phyloP scores from a whole-genome alignment of 2,113 vertebrate genomes.

The Tyrannus savana region DNA sequence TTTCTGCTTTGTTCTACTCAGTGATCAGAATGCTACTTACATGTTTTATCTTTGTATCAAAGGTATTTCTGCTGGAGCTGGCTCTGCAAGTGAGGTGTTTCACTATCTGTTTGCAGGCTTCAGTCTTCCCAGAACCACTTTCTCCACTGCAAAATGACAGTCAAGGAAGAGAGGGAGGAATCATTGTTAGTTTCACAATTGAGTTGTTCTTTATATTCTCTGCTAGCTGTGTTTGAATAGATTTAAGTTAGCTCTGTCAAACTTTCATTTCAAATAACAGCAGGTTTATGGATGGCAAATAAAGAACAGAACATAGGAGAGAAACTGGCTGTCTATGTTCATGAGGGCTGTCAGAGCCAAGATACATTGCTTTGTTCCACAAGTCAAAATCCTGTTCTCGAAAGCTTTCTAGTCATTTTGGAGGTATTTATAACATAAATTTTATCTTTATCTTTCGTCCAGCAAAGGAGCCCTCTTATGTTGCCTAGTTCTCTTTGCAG shows the following conservation, averaged over 20 bases:
- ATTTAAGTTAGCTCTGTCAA: neutral
- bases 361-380: neutral
- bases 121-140: conserved; percentile 92
- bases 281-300: neutral
- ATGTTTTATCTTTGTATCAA: conserved; percentile 87
- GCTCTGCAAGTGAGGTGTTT: conserved; percentile 86
- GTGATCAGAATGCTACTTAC: conserved; percentile 76
- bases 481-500: neutral
- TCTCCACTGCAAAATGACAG: conserved; percentile 81
- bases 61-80: conserved; percentile 71
- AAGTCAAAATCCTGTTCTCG: no score
- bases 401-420: neutral
- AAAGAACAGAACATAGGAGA: neutral
- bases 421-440: neutral
- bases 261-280: neutral
- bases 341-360: neutral
- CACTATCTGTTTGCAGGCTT: conserved; percentile 89
- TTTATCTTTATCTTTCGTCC: neutral
- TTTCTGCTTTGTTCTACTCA: neutral
- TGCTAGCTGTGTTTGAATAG: neutral
- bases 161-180: neutral
- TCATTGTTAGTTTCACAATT: neutral
- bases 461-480: neutral
- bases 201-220: neutral
- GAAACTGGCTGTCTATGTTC: neutral